Evolutionary conservation across 2,113 vertebrate species (phyloP).

Genomic region (Psilopsiagon aymara): DNA sequence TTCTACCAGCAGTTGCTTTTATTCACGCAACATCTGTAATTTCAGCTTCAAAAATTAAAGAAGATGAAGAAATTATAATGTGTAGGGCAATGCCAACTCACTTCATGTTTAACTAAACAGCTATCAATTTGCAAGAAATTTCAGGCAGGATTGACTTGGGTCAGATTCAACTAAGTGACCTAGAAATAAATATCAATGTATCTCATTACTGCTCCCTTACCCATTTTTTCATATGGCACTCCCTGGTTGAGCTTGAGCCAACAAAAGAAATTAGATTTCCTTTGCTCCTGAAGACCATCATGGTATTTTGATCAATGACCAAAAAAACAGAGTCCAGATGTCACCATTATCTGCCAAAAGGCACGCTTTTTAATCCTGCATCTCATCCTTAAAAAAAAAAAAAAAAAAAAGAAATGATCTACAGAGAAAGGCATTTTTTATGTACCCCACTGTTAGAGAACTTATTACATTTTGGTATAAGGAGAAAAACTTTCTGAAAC

Average conservation of each 20-base stretch:
- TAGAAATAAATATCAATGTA: constrained; percentile 1
- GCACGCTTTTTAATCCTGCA: background rate
- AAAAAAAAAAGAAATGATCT: background rate
- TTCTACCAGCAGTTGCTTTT: background rate
- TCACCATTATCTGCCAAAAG: background rate
- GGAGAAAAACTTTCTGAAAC: background rate
- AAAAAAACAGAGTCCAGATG: background rate
- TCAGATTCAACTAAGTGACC: background rate
- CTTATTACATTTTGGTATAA: background rate
- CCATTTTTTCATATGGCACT: background rate
- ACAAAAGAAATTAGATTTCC: background rate
- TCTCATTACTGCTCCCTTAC: background rate
- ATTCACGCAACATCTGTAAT: background rate
- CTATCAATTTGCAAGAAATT: background rate
- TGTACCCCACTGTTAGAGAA: background rate
- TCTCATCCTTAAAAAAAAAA: background rate
- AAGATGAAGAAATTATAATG: background rate
- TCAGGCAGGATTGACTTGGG: background rate
- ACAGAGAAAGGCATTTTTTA: background rate
- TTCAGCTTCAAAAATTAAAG: background rate
- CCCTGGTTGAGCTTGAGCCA: background rate
- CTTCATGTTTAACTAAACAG: background rate
- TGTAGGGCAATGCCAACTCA: background rate
- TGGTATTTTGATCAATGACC: background rate
- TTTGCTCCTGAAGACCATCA: background rate